Base-by-base conservation (phyloP, 2,113 vertebrate species). In the Microcebus murinus region DNA sequence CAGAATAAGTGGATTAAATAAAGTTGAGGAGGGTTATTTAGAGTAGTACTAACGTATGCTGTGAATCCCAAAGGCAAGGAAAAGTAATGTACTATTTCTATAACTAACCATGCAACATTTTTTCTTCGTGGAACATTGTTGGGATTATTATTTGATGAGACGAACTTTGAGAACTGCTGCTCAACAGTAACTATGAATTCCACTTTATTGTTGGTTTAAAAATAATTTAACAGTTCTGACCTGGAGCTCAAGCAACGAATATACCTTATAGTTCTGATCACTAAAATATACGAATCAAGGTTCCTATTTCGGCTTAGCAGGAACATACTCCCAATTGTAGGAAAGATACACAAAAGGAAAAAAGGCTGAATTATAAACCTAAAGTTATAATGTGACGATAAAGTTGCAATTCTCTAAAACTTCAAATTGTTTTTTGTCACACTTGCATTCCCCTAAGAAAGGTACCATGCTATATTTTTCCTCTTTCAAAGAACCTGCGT, bases 141-240 rank as follows among this genome's bases (percentile, higher is more conserved):
- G 68, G 21, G 13, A 70, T 90, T 81, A 90, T 67, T 79, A 59
- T 80, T 86, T 84, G 52, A 81, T 59, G 1, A 39, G 68, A 95
- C 17, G n/a, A 31, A 90, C 36, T 82, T 81, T 86, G n/a, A 74
- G 74, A 81, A 63, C 27, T 85, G 74, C 36, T 88, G n/a, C 23
- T 63, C 42, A 88, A 88, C 70, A 91, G 50, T 18, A 77, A 63
- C 31, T 7, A 61, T 9, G 11, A 9, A 73, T 42, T 84, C 4
- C 4, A 94, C 27, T 65, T 80, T 21, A 65, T 20, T 65, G 25
- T 52, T 77, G 77, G 36, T n/a, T 76, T 11, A 87, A 87, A 77
- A 92, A 70, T 76, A 94, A 82, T 73, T 86, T 79, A 76, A 92
- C 29, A 70, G 14, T 81, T 95, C 29, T 93, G 12, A 68, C 50